Evolutionary conservation across 1,140 invertebrate species (phyloP).

Genomic region (Teleopsis dalmanni): DNA sequence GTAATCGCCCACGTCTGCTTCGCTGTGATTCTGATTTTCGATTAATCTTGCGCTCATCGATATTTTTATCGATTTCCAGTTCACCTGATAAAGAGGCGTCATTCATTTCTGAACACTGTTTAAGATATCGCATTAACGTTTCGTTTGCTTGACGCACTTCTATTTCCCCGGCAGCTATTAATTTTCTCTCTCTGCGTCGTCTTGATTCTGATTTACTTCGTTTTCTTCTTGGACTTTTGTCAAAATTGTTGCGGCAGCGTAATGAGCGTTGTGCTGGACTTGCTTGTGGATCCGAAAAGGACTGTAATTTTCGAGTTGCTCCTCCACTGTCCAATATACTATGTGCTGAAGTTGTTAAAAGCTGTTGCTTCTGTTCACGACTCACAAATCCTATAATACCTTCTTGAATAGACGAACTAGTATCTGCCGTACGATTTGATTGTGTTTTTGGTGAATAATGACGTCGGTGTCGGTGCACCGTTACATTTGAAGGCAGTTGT

Average conservation of each 20-base stretch:
- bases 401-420: slow-evolving; percentile 27
- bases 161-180: slow-evolving; percentile 42
- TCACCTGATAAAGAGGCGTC: slow-evolving; percentile 42
- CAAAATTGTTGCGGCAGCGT: slow-evolving; percentile 36
- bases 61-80: slow-evolving; percentile 41
- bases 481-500: slow-evolving; percentile 29
- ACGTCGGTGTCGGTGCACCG: slow-evolving; percentile 22
- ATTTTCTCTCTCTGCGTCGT: slow-evolving; percentile 34
- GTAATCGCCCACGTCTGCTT: slow-evolving; percentile 40
- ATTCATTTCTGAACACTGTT: slow-evolving; percentile 43
- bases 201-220: slow-evolving; percentile 43
- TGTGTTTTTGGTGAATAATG: slow-evolving; percentile 31
- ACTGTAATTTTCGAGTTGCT: slow-evolving; percentile 34
- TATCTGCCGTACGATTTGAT: slow-evolving; percentile 20
- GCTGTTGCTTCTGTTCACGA: slow-evolving; percentile 37
- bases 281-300: slow-evolving; percentile 40
- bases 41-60: slow-evolving; percentile 40
- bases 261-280: slow-evolving; percentile 42
- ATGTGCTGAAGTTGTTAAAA: slow-evolving; percentile 31
- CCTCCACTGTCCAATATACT: slow-evolving; percentile 18
- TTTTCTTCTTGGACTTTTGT: slow-evolving; percentile 43
- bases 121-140: slow-evolving; percentile 42
- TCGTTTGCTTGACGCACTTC: slow-evolving; percentile 44
- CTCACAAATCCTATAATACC: slow-evolving; percentile 41
- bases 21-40: slow-evolving; percentile 43